Conservation (phyloP, 64 coral and sea anemone genomes). For the Actinia equina region DNA sequence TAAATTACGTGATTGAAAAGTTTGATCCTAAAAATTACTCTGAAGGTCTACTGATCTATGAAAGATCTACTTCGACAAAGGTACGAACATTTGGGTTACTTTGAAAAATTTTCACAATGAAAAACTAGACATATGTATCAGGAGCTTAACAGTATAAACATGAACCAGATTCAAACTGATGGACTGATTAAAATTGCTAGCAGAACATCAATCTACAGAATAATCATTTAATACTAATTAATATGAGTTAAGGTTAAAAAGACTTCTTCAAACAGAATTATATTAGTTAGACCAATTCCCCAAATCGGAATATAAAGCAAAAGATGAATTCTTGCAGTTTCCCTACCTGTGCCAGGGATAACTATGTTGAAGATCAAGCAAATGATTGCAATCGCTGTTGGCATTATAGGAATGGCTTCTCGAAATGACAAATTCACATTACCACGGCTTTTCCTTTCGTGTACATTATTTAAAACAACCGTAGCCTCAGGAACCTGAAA, state of each 20-base stretch:
- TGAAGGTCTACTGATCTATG: too few species aligned
- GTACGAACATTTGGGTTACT: too few species aligned
- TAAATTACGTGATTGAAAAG: too few species aligned
- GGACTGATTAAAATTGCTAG: too few species aligned
- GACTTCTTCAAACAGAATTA: neutral
- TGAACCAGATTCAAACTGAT: too few species aligned
- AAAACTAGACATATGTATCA: too few species aligned
- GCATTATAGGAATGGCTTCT: slow-evolving; percentile 74
- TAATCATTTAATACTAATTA: neutral
- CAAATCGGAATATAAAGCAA: neutral
- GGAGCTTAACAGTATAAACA: too few species aligned
- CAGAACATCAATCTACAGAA: neutral
- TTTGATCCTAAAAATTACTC: too few species aligned
- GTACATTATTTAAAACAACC: slow-evolving; percentile 54
- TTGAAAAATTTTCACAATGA: too few species aligned
- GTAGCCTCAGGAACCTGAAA: slow-evolving; percentile 82
- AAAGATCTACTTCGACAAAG: too few species aligned
- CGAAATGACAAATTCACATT: slow-evolving; percentile 42
- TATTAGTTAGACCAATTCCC: neutral
- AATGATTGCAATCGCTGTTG: slow-evolving; percentile 46
- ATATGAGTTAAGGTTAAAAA: neutral
- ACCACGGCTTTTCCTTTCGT: slow-evolving; percentile 25
- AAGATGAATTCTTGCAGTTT: neutral
- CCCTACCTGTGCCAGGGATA: slow-evolving; percentile 77
- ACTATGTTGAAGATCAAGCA: slow-evolving; percentile 81